A percentile compares a stretch with the other conserved stretches of the same genome.
These are phyloP conservation scores for Tokudaia tokunoshimensis DNA, from an alignment of 2,797 vertebrate genomes.

Conservation along the genomic window DNA sequence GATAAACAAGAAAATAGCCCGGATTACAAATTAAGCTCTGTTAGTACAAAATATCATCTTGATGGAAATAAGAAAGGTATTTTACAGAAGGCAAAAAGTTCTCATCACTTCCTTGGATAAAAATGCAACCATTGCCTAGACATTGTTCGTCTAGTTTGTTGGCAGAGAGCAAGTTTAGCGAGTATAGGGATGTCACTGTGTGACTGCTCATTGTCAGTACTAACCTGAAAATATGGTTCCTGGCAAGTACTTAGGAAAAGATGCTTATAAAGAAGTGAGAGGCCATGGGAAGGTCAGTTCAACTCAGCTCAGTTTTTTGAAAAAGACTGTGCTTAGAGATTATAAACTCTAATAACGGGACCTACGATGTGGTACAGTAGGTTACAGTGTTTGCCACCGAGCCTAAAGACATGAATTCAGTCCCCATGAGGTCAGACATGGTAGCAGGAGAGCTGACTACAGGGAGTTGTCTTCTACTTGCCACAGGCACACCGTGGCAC, in stretches of 20 bases:
- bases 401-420: not conserved
- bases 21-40: not conserved
- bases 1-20: not conserved
- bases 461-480: not conserved
- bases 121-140: not conserved
- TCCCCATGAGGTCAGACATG: not conserved
- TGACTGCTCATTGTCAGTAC: not conserved
- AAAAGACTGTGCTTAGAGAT: not conserved
- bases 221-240: not conserved
- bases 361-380: not conserved
- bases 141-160: not conserved
- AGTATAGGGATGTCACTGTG: not conserved
- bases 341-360: not conserved
- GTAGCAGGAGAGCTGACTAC: not conserved
- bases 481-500: not conserved
- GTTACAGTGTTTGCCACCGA: not conserved
- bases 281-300: not conserved
- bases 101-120: not conserved
- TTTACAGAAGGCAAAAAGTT: not conserved
- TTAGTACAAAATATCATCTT: not conserved
- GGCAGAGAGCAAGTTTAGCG: not conserved
- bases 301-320: not conserved
- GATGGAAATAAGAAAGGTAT: not conserved
- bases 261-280: not conserved
- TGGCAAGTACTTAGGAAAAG: not conserved